These are phyloP conservation scores for Pelmatolapia mariae DNA, from an alignment of 2,113 vertebrate species.

Conservation along the genomic window DNA sequence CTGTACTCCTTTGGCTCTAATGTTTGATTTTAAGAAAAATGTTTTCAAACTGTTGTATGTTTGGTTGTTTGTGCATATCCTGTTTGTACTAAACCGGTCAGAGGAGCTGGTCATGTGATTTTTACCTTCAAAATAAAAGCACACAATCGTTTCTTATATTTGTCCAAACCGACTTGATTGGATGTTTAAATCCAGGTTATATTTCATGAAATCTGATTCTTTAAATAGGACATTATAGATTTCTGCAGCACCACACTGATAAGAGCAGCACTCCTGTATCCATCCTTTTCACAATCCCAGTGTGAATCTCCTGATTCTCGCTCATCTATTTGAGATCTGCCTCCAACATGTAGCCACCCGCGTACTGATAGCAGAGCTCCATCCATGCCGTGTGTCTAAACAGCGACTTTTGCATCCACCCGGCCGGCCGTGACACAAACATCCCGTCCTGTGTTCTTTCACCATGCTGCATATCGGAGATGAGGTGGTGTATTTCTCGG, in stretches of 20 bases:
- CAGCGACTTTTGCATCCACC: not conserved
- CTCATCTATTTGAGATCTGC: not conserved
- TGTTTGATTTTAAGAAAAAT: not conserved
- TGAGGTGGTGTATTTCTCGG: slow-evolving; percentile 68
- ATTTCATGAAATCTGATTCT: not conserved
- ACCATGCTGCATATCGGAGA: slow-evolving; percentile 74
- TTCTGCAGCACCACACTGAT: not conserved
- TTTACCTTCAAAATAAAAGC: not conserved
- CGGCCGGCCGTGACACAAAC: not conserved
- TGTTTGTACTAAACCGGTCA: not conserved
- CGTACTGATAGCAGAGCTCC: not conserved
- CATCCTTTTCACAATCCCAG: not conserved
- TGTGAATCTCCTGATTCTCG: not conserved
- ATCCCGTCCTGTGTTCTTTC: not conserved
- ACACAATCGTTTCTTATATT: not conserved
- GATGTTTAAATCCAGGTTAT: not conserved
- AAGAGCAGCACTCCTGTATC: not conserved
- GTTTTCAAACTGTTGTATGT: not conserved
- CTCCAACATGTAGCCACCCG: slow-evolving; percentile 6
- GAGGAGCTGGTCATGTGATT: not conserved
- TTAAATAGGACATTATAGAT: not conserved
- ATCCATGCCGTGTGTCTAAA: not conserved
- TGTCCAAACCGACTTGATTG: not conserved
- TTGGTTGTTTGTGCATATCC: not conserved
- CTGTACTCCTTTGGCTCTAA: not conserved